phyloP scores from a whole-genome alignment of 2,888 invertebrate genomes.

The Danaus chrysippus region DNA sequence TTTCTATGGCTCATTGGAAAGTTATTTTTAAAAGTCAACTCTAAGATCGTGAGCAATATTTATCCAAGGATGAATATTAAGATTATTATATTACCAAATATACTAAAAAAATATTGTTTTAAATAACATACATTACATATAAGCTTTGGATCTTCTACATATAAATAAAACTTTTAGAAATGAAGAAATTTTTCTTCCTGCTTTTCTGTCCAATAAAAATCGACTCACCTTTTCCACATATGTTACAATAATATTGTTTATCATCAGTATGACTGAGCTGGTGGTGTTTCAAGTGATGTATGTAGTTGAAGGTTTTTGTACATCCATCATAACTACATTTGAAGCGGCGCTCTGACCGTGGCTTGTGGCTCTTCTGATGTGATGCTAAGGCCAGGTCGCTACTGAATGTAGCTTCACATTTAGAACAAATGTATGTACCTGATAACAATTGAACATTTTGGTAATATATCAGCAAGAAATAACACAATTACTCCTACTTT shows the following conservation, averaged over 20 bases:
- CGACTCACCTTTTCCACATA: conserved; percentile 64
- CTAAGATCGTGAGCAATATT: too few relatives aligned
- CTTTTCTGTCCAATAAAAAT: background rate
- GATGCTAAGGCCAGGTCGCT: conserved; percentile 59
- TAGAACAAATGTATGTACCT: conserved; percentile 57
- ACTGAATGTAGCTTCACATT: conserved; percentile 56
- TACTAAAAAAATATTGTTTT: too few relatives aligned
- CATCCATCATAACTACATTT: conserved; percentile 56
- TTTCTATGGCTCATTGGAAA: too few relatives aligned
- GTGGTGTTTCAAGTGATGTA: conserved; percentile 69
- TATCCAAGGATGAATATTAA: too few relatives aligned
- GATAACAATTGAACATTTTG: conserved; percentile 26
- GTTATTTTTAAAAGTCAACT: too few relatives aligned
- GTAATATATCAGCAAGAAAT: too few relatives aligned
- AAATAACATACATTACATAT: too few relatives aligned
- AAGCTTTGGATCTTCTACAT: too few relatives aligned
- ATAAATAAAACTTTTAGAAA: too few relatives aligned
- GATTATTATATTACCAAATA: too few relatives aligned
- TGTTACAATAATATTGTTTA: conserved; percentile 60
- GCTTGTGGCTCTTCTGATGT: conserved; percentile 61
- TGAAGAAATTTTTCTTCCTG: too few relatives aligned
- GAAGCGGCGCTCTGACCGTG: conserved; percentile 54
- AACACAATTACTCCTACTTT: too few relatives aligned
- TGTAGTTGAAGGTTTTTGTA: conserved; percentile 65
- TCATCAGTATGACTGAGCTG: conserved; percentile 62